Percentiles rank a stretch among this genome's conserved stretches.
These are phyloP conservation scores for Syrmaticus mikado DNA, from an alignment of 2,113 vertebrate species.

Conservation along the genomic window DNA sequence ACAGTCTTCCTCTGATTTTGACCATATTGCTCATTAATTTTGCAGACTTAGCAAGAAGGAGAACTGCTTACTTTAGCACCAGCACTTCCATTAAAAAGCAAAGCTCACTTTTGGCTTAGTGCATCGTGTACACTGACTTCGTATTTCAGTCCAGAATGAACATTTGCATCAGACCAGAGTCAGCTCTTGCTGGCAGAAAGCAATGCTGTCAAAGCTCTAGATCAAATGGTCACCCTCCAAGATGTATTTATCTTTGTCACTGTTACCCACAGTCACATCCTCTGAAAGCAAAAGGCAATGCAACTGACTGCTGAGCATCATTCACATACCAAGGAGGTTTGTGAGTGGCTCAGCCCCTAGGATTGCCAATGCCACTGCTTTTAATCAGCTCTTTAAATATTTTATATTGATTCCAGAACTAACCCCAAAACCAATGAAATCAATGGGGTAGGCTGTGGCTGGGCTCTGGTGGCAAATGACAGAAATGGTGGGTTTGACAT, in stretches of 20 bases:
- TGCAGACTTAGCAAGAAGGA: constrained; percentile 6
- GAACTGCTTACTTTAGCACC: not conserved
- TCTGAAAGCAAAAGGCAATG: not conserved
- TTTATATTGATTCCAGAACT: not conserved
- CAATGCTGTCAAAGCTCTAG: not conserved
- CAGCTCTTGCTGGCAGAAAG: not conserved
- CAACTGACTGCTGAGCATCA: not conserved
- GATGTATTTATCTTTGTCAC: not conserved
- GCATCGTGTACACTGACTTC: not conserved
- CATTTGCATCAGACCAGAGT: not conserved
- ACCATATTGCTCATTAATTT: not conserved
- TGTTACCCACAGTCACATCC: not conserved
- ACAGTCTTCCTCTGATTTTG: constrained; percentile 10
- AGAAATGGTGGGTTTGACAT: not conserved
- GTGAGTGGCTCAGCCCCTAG: not conserved
- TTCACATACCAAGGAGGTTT: not conserved
- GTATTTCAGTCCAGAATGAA: not conserved
- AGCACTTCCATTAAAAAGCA: not conserved
- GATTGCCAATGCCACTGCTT: not conserved
- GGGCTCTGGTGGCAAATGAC: not conserved
- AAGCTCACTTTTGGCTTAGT: not conserved
- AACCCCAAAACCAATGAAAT: constrained; percentile 1
- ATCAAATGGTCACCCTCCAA: not conserved
- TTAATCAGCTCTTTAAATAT: not conserved
- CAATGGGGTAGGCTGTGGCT: not conserved